Conservation (phyloP, 2,113 vertebrate species). For the Cyphomyrus plagiostoma region DNA sequence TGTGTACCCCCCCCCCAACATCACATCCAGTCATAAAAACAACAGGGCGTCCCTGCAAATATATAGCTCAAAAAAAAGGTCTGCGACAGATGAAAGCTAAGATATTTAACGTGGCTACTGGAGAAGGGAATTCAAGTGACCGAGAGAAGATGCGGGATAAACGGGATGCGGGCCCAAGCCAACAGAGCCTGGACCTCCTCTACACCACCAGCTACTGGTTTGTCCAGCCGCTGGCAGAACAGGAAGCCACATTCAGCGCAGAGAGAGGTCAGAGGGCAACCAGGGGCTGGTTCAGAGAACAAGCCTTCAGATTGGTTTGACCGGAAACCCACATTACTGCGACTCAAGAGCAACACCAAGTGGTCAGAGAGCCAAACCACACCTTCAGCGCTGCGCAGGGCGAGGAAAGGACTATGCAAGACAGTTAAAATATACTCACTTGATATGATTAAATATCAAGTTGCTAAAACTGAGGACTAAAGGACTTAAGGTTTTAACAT, state of each 20-base stretch:
- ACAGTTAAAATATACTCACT: not conserved
- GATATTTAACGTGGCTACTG: not conserved
- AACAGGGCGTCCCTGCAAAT: not conserved
- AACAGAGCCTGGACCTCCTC: not conserved
- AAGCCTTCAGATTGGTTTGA: not conserved
- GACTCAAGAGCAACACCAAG: slow-evolving; percentile 23
- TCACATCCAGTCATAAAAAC: not conserved
- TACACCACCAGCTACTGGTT: not conserved
- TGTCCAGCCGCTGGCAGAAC: not conserved
- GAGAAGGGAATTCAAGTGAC: not conserved
- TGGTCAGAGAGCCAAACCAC: not conserved
- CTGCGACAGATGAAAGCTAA: not conserved
- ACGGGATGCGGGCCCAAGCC: not conserved
- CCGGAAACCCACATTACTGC: not conserved
- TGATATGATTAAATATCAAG: not conserved
- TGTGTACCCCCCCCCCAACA: not conserved
- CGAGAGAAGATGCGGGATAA: not conserved
- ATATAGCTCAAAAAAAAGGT: not conserved
- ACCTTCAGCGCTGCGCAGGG: not conserved
- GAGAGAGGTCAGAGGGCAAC: not conserved
- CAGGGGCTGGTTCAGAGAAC: not conserved
- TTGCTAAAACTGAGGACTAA: not conserved
- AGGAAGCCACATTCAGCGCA: not conserved
- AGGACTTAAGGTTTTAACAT: not conserved
- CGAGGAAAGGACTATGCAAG: not conserved